A percentile compares a stretch with the other conserved stretches of the same genome.
Conservation (phyloP, 2,797 vertebrate genomes). For the Melanotaenia parkinsoni region DNA sequence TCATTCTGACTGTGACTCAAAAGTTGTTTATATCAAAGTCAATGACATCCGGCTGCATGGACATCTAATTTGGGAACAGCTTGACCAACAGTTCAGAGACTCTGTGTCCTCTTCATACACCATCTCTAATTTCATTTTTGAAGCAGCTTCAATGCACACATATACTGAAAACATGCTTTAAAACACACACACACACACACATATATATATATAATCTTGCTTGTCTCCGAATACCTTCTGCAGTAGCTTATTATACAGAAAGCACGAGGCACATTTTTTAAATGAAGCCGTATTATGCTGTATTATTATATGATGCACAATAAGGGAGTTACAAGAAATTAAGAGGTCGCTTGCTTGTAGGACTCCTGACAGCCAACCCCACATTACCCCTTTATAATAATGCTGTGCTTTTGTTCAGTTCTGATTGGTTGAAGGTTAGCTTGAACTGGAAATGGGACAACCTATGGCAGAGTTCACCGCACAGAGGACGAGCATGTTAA, state of each 20-base stretch:
- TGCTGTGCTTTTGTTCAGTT: not conserved
- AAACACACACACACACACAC: no score
- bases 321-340: not conserved
- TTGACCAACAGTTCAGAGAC: slow-evolving; percentile 44
- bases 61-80: slow-evolving; percentile 65
- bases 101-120: slow-evolving; percentile 27
- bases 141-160: slow-evolving; percentile 14
- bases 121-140: slow-evolving; percentile 46
- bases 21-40: slow-evolving; percentile 57
- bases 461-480: not conserved
- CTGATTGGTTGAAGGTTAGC: not conserved
- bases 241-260: slow-evolving; percentile 1
- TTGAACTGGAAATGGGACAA: not conserved
- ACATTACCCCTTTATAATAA: not conserved
- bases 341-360: not conserved
- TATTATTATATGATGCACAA: not conserved
- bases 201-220: not conserved
- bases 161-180: not conserved
- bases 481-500: not conserved
- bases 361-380: not conserved
- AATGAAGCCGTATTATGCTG: not conserved
- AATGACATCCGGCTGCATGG: slow-evolving; percentile 41
- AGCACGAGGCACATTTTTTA: slow-evolving; percentile 11
- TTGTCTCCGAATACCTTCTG: not conserved
- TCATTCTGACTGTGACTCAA: slow-evolving; percentile 20